Percentiles rank a stretch among this genome's conserved stretches.
phyloP scores from a whole-genome alignment of 2,888 invertebrate genomes.

The Ametastegia equiseti region DNA sequence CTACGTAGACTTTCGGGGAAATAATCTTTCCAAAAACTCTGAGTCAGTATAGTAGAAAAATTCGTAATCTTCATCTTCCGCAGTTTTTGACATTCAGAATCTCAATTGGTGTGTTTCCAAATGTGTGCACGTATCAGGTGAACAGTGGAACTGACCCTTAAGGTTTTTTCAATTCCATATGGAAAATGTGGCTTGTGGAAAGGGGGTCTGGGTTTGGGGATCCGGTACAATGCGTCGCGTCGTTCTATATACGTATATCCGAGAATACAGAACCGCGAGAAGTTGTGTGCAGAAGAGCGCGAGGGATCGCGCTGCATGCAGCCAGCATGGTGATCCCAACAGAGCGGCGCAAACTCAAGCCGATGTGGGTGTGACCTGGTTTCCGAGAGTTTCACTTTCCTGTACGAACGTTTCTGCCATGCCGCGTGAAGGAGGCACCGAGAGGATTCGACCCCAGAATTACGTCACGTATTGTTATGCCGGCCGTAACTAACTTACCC shows the following conservation, averaged over 20 bases:
- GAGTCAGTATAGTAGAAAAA: too few relatives aligned
- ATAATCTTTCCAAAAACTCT: too few relatives aligned
- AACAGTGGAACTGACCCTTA: too few relatives aligned
- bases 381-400: constrained; percentile 76
- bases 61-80: too few relatives aligned
- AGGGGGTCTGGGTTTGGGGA: too few relatives aligned
- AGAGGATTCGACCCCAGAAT: constrained; percentile 72
- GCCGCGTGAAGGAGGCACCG: constrained; percentile 64
- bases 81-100: background rate
- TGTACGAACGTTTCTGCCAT: constrained; percentile 67
- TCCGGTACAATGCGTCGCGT: too few relatives aligned
- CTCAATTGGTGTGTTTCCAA: too few relatives aligned
- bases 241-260: background rate
- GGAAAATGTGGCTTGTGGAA: too few relatives aligned
- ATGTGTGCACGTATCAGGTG: too few relatives aligned
- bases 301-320: background rate
- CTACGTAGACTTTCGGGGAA: too few relatives aligned
- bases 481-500: constrained; percentile 51
- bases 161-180: too few relatives aligned
- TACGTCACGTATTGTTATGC: constrained; percentile 74
- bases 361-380: constrained; percentile 76
- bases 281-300: background rate
- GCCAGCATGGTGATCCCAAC: constrained; percentile 6
- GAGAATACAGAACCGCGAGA: background rate
- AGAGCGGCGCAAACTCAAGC: constrained; percentile 34